Evolutionary conservation across 2,888 invertebrate genomes (phyloP), one percentile per base, ranked within the genome.

Genomic region (Parapristionchus giblindavisi): DNA sequence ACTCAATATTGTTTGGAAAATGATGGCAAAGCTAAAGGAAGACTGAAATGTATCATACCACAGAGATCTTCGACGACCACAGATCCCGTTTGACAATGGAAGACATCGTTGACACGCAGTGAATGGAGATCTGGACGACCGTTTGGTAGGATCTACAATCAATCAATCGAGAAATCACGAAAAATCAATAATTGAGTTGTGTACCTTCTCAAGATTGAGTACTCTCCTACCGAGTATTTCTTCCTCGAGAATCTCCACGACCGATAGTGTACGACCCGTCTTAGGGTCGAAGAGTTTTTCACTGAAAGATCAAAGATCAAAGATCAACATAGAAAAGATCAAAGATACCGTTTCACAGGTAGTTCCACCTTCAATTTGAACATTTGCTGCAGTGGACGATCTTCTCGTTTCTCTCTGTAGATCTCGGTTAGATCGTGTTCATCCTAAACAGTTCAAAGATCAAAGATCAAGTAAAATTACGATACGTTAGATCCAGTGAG

Each of bases 11-110:
- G n/a, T n/a, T n/a, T n/a, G n/a, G n/a, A n/a, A n/a, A n/a, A n/a
- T n/a, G n/a, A n/a, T n/a, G n/a, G n/a, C n/a, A n/a, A n/a, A n/a
- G n/a, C n/a, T n/a, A n/a, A n/a, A n/a, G n/a, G n/a, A n/a, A n/a
- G n/a, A n/a, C n/a, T n/a, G n/a, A n/a, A n/a, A n/a, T n/a, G n/a
- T n/a, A 36, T 27, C 91, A 90, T 91, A 93, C 93, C 96, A 89
- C 96, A 96, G 88, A 94, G 93, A 74, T 95, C 94, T 58, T 94
- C 93, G 91, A 94, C 93, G 0, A 95, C 94, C 36, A 97, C 96
- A 90, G 96, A 94, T 73, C 96, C 96, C 83, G 92, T 91, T 0
- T 94, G 94, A 87, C 97, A 98, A 72, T 94, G 94, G 87, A 95
- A 96, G 88, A 95, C 94, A 0, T 95, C 95, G 79, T 93, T 92